A percentile compares a stretch with the other conserved stretches of the same genome.
Conservation (phyloP, 1,140 invertebrate species). For the Macrostomum lignano region DNA sequence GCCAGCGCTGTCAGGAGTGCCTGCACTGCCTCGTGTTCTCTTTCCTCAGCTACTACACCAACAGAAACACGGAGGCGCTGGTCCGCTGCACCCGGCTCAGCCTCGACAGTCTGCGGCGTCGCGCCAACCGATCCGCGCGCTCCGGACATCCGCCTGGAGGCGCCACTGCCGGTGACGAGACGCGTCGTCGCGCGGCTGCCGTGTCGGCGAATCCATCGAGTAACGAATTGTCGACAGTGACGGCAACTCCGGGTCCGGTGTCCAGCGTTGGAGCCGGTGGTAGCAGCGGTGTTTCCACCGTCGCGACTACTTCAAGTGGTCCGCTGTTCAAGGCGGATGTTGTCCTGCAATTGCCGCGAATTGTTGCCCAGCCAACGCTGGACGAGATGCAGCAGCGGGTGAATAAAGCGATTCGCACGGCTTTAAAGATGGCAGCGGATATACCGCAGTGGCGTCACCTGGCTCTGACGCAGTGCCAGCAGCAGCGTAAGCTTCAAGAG, state of each 20-base stretch:
- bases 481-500: conserved; percentile 23
- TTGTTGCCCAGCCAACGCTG: conserved; percentile 51
- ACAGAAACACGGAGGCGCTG: conserved; percentile 25
- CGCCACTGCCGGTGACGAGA: no score
- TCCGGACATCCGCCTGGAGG: no score
- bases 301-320: conserved; percentile 3
- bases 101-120: no score
- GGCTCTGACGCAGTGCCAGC: conserved; percentile 17
- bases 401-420: no score
- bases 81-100: no score
- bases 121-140: no score
- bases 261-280: no score
- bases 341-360: conserved; percentile 51
- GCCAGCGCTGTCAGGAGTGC: conserved; percentile 21
- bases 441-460: conserved; percentile 25
- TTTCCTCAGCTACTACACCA: conserved; percentile 22
- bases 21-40: conserved; percentile 20
- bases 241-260: no score
- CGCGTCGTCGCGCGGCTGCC: no score
- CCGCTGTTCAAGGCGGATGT: conserved; percentile 32
- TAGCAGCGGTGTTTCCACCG: no score
- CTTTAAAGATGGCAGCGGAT: conserved; percentile 21
- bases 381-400: conserved; percentile 80
- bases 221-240: no score
- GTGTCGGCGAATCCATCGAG: no score